Evolutionary conservation across 2,113 vertebrate species (phyloP).

Genomic region (Ctenomys sociabilis): DNA sequence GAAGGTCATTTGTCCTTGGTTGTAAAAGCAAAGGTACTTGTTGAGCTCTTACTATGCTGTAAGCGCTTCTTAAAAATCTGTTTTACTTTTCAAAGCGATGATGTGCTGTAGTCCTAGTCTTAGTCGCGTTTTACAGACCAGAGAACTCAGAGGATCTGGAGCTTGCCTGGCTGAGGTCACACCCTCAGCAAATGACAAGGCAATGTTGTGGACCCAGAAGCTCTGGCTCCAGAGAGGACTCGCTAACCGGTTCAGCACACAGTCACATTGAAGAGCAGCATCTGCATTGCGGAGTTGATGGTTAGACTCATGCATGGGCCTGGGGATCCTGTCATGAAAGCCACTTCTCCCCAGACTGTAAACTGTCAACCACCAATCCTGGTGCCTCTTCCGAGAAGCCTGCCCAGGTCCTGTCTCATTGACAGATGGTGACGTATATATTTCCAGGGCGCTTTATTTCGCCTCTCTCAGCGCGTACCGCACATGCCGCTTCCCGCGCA

Average conservation of each 20-base stretch:
- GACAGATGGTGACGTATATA: background rate
- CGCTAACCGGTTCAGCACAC: background rate
- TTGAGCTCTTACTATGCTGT: background rate
- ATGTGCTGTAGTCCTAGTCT: background rate
- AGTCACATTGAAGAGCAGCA: background rate
- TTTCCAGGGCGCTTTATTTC: background rate
- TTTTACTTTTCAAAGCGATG: background rate
- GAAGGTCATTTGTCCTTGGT: background rate
- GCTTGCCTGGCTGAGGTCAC: background rate
- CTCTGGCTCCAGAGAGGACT: background rate
- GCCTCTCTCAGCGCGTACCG: background rate
- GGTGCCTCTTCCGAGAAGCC: background rate
- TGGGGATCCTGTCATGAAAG: background rate
- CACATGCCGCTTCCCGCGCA: background rate
- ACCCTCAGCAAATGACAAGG: background rate
- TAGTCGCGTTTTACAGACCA: background rate
- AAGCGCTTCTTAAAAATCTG: background rate
- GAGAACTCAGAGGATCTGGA: background rate
- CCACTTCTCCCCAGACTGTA: background rate
- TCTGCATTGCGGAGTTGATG: background rate
- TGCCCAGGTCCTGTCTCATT: background rate
- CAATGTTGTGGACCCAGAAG: background rate
- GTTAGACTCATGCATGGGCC: background rate
- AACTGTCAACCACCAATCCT: background rate
- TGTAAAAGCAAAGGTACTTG: background rate